Evolutionary conservation across 2,797 vertebrate genomes (phyloP).

Genomic region (Erpetoichthys calabaricus): DNA sequence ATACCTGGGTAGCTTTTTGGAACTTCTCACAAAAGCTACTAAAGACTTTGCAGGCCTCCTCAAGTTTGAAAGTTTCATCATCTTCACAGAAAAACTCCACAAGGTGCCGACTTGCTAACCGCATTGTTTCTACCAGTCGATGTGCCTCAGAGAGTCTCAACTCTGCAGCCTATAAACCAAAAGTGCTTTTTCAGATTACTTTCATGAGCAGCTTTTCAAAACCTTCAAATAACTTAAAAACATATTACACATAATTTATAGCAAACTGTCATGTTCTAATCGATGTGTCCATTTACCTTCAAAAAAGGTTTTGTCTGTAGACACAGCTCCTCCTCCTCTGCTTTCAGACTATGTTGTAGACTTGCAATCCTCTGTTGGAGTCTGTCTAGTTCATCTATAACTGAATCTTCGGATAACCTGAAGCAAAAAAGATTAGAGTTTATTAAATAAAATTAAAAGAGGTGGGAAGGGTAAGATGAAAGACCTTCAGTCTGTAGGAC

Average conservation of each 20-base stretch:
- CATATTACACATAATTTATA: not conserved
- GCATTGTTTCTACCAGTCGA: slow-evolving; percentile 51
- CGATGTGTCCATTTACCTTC: slow-evolving; percentile 35
- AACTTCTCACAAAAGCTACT: slow-evolving; percentile 55
- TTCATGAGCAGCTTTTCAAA: not conserved
- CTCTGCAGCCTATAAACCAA: slow-evolving; percentile 40
- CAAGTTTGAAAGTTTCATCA: slow-evolving; percentile 52
- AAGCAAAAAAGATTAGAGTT: not conserved
- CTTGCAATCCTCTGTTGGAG: slow-evolving; percentile 44
- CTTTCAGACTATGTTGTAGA: slow-evolving; percentile 38
- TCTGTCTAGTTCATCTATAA: slow-evolving; percentile 54
- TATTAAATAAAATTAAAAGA: not conserved
- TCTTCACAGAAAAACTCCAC: slow-evolving; percentile 68
- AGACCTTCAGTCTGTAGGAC: not conserved
- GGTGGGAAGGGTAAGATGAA: not conserved
- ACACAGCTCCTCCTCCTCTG: slow-evolving; percentile 44
- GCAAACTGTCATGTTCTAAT: not conserved
- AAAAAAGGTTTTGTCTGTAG: slow-evolving; percentile 48
- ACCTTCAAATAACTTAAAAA: not conserved
- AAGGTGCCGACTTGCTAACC: slow-evolving; percentile 50
- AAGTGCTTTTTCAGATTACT: no score
- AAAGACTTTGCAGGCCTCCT: slow-evolving; percentile 57
- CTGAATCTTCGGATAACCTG: slow-evolving; percentile 56
- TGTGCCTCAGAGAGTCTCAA: slow-evolving; percentile 49
- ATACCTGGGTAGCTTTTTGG: slow-evolving; percentile 55